These are phyloP conservation scores for Euplexia lucipara DNA, from an alignment of 2,888 invertebrate genomes.

Conservation along the genomic window DNA sequence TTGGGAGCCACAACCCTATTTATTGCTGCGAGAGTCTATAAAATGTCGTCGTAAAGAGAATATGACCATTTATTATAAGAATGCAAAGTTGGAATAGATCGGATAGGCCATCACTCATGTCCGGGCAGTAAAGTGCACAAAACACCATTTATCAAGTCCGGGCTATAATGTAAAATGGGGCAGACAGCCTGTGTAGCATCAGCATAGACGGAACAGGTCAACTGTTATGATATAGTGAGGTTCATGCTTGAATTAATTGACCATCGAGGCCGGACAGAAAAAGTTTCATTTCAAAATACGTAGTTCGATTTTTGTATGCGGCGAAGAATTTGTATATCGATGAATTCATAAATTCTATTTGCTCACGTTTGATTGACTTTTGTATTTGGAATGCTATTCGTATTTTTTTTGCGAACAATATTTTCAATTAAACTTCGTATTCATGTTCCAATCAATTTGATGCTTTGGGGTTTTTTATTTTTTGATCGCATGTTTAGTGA, in stretches of 20 bases:
- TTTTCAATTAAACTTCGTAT: neutral
- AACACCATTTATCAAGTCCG: slow-evolving; percentile 37
- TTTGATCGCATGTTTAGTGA: neutral
- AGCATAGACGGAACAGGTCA: slow-evolving; percentile 35
- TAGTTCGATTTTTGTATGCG: slow-evolving; percentile 14
- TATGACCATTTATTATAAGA: slow-evolving; percentile 17
- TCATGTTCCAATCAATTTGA: slow-evolving; percentile 4
- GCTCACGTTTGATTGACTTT: slow-evolving; percentile 37
- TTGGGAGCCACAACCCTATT: neutral
- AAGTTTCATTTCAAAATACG: neutral
- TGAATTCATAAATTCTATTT: slow-evolving; percentile 25
- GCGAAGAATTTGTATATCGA: neutral
- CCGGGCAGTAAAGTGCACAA: slow-evolving; percentile 24
- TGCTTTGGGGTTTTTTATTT: neutral
- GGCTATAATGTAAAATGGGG: slow-evolving; percentile 27
- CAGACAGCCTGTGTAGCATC: slow-evolving; percentile 12
- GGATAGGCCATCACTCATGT: slow-evolving; percentile 30
- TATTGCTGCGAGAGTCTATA: neutral
- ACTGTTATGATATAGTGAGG: slow-evolving; percentile 27
- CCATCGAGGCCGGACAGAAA: slow-evolving; percentile 19
- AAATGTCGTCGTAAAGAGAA: slow-evolving; percentile 6
- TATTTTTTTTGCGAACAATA: slow-evolving; percentile 1
- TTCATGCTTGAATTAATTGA: slow-evolving; percentile 36
- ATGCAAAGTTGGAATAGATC: slow-evolving; percentile 29
- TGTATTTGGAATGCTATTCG: slow-evolving; percentile 20